Conservation (phyloP, 2,113 vertebrate species). For the Anoplopoma fimbria region DNA sequence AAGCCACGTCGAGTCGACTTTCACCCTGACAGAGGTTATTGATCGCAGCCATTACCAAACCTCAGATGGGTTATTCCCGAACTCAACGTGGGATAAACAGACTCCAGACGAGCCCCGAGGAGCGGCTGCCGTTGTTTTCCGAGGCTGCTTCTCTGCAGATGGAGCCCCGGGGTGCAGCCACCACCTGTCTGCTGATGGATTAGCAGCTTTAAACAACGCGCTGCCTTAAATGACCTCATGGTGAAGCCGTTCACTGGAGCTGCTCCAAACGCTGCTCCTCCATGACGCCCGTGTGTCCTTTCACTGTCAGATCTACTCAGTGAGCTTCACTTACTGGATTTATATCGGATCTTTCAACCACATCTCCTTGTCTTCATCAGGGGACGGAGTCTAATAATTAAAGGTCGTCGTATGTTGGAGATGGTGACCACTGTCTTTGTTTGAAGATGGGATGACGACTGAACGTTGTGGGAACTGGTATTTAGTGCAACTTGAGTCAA, state of each 20-base stretch:
- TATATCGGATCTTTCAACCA: neutral
- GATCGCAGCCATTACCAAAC: conserved; percentile 68
- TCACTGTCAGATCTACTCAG: neutral
- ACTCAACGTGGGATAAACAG: conserved; percentile 53
- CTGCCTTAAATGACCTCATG: conserved; percentile 45
- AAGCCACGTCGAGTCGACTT: neutral
- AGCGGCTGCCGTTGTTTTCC: conserved; percentile 42
- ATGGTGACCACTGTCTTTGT: neutral
- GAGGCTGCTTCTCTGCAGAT: conserved; percentile 46
- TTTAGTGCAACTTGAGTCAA: no score
- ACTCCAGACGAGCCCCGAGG: conserved; percentile 50
- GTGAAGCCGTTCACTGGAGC: conserved; percentile 6
- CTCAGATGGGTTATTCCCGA: conserved; percentile 59
- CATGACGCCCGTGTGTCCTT: neutral
- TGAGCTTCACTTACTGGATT: neutral
- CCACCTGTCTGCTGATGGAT: conserved; percentile 67
- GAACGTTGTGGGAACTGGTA: no score
- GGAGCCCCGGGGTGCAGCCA: conserved; percentile 52
- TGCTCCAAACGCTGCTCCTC: neutral
- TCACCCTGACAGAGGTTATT: conserved; percentile 62
- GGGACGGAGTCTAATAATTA: neutral
- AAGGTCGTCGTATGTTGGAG: no score
- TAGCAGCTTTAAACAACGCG: conserved; percentile 58
- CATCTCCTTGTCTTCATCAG: neutral
- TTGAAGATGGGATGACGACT: no score